Base-by-base conservation (phyloP, 1,140 invertebrate species). In the Caenorhabditis inopinata region DNA sequence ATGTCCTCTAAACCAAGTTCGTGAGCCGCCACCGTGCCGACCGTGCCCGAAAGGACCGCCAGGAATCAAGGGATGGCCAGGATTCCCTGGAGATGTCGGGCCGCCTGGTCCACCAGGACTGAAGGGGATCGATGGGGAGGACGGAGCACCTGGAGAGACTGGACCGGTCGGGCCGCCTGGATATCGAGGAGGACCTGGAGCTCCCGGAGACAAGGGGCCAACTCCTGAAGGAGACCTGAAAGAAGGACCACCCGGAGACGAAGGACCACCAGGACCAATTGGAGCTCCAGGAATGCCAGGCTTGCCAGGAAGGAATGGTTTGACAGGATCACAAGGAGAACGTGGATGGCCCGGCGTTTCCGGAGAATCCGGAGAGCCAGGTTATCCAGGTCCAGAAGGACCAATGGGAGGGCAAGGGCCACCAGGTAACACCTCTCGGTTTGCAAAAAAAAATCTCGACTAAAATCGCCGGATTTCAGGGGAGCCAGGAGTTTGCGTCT, bases 21-120 rank as follows among this genome's bases (percentile, higher is more conserved):
- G 86, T 42, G 87, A 87, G 48, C 86, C 86, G 27, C 86, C 86
- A 49, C 86, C 86, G 21, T 87, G 86, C 74, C 75, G 86, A 12
- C 87, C 86, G 12, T 87, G 86, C 53, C 86, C 86, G 11, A 87
- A 87, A 47, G 86, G 87, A 9, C 87, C 87, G 21, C 86, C 86
- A 35, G 86, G 87, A 11, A 87, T 88, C 76, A 88, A 87, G 80
- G 86, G 86, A 45, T 87, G 86, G 86, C 86, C 86, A 27, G 86
- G 86, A 21, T 87, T 87, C 78, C 86, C 86, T 25, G 79, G 79
- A 76, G 73, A 81, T 25, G 47, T 75, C 32, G 79, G 79, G 49
- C 78, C 78, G 25, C 78, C 78, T 29, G 78, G 78, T 35, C 78
- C 73, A 42, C 78, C 78, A 16, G 78, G 78, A 74, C 58, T 79